A percentile compares a stretch with the other conserved stretches of the same genome.
Evolutionary conservation across 2,797 vertebrate species (phyloP).

Genomic region (Poeciliopsis gracilis): DNA sequence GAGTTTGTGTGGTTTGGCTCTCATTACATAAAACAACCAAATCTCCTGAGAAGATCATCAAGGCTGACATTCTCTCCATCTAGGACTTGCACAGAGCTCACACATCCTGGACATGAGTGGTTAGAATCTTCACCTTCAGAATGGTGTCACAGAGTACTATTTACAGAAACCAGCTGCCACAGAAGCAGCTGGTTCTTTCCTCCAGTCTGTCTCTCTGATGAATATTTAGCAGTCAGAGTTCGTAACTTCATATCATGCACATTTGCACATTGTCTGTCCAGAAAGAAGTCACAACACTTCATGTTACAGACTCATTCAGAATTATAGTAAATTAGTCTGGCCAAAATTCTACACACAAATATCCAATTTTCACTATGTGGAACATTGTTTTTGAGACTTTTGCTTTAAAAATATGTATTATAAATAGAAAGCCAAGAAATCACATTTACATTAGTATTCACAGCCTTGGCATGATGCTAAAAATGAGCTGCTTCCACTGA

Average conservation of each 20-base stretch:
- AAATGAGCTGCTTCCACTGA: no score
- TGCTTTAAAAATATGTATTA: no score
- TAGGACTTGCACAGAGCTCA: not conserved
- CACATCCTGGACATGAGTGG: not conserved
- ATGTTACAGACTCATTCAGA: no score
- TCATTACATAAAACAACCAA: not conserved
- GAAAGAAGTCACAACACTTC: no score
- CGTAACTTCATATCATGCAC: not conserved
- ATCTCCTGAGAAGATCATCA: not conserved
- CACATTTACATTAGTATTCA: no score
- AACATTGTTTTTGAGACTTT: no score
- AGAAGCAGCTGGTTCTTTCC: not conserved
- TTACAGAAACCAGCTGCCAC: not conserved
- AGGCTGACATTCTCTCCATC: not conserved
- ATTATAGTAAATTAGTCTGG: no score
- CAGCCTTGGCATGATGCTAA: no score
- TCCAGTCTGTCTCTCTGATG: not conserved
- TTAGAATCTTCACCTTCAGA: not conserved
- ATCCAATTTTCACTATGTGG: no score
- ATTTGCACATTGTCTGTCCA: not conserved
- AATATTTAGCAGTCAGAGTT: not conserved
- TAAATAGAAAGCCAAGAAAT: no score
- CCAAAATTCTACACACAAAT: no score
- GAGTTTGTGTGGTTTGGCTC: not conserved
- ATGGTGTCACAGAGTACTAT: not conserved